phyloP scores from a whole-genome alignment of 1,140 invertebrate species.

The Brachionus manjavacas region DNA sequence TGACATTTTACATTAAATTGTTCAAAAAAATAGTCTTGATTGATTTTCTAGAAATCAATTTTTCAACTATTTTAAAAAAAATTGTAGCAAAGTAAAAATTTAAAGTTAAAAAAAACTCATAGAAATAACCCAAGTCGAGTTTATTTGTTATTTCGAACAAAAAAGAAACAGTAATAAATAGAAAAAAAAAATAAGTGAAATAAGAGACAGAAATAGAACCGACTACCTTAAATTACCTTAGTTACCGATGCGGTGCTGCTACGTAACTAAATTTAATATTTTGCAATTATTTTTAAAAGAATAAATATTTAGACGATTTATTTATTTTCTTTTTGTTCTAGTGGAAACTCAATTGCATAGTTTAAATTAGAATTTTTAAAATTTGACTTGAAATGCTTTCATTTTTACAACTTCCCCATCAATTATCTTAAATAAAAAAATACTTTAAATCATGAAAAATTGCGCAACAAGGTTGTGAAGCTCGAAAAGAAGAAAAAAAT shows the following conservation, averaged over 20 bases:
- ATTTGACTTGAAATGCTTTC: neutral
- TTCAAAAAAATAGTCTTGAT: neutral
- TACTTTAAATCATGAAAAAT: neutral
- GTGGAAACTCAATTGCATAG: neutral
- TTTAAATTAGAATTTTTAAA: neutral
- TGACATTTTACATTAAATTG: conserved; percentile 18
- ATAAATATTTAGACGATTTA: conserved; percentile 1
- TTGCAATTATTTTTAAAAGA: neutral
- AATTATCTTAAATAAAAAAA: neutral
- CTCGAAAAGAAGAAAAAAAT: neutral
- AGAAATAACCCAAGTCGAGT: neutral
- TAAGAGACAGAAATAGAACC: conserved; percentile 18
- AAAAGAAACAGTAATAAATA: neutral
- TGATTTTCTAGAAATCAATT: neutral
- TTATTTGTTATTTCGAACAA: conserved; percentile 11
- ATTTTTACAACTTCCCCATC: neutral
- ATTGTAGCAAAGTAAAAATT: neutral
- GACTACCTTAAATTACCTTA: conserved; percentile 36
- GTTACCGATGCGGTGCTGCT: conserved; percentile 35
- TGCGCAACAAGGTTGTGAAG: neutral
- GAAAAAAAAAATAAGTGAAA: neutral
- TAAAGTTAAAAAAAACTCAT: neutral
- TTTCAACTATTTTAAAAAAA: neutral
- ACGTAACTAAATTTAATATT: conserved; percentile 21
- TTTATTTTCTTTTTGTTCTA: conserved; percentile 13